Base-by-base conservation (phyloP, 2,797 vertebrate genomes). In the Atherinosoma microstoma region DNA sequence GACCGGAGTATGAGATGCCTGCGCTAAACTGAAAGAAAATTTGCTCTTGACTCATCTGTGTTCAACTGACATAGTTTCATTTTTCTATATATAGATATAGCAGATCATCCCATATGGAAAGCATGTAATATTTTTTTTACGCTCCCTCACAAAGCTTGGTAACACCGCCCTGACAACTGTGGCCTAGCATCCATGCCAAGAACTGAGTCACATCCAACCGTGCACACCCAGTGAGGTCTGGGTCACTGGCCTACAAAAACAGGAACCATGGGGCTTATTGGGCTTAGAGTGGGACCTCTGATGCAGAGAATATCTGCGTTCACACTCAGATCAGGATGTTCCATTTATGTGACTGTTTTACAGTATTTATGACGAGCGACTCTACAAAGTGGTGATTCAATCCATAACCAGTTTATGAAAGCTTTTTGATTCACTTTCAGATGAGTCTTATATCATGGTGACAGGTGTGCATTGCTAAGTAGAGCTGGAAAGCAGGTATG, bases 121-220 rank as follows among this genome's bases (percentile, higher is more conserved):
- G n/a, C 42, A 16, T 16, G 67, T 42, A 0, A 68, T 64, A 4
- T 68, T 24, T 70, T 81, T 66, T 24, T 60, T 27, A 32, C 2
- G 53, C n/a, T 57, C 57, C 60, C 38, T 32, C 65, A 65, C 30
- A 68, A 81, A 80, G 51, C 82, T 79, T 83, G 78, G 84, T 81
- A 87, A 87, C 84, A 32, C 58, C 59, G 36, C 18, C 86, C 70
- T 83, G 80, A 88, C 83, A 86, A 89, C 88, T 20, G 79, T 74
- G 72, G 58, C 88, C 51, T 69, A 20, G 85, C 82, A 90, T 86
- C 86, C 64, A 8, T 47, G 67, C 80, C 70, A 64, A 77, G 75
- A 64, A 47, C 56, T 49, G 79, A 88, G 78, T 76, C 77, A 73
- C 75, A 61, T 67, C 20, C 69, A 74, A 59, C 60, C 61, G 24